Evolutionary conservation across 2,797 vertebrate genomes (phyloP), one percentile per base, ranked within the genome.

Genomic region (Sebastolobus alascanus): DNA sequence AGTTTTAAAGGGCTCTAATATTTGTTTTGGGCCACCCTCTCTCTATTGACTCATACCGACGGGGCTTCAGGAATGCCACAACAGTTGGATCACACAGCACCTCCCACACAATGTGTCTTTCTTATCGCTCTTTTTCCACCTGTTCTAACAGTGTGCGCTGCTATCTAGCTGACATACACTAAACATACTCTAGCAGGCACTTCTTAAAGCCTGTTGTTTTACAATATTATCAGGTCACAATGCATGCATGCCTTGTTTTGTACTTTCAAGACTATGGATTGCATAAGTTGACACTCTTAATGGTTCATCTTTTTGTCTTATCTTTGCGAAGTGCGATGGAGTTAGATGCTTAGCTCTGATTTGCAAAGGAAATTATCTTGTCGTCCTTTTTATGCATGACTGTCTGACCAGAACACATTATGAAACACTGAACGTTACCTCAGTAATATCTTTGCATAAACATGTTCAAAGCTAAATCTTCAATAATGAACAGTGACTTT

Each of bases 1-100:
- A 68, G 38, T 68, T 84, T 69, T 55, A 76, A 68, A 77, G 67
- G 50, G 68, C 54, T 63, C 33, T 67, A 63, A 80, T 92, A 85
- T 92, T 93, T 92, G 87, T 86, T 87, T 84, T 85, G 64, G 83
- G 18, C 37, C 72, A 70, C 11, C 40, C 55, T 54, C n/a, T 54
- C n/a, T 82, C 20, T 87, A 25, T 88, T 92, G 80, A 90, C 87
- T 77, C 68, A 89, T 69, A 77, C 79, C 68, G 2, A 52, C 25
- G 8, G 13, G 60, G 55, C 64, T 82, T 58, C 60, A 82, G 79
- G 79, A 90, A 85, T 87, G 84, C 87, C 35, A 76, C 67, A 83
- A 66, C 52, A 74, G 46, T 66, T 31, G 58, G 37, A 65, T 80
- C 38, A 86, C 16, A 77, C 67, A 29, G 50, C 55, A 33, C 58